Evolutionary conservation across 2,797 vertebrate genomes (phyloP).

Genomic region (Furcifer pardalis): DNA sequence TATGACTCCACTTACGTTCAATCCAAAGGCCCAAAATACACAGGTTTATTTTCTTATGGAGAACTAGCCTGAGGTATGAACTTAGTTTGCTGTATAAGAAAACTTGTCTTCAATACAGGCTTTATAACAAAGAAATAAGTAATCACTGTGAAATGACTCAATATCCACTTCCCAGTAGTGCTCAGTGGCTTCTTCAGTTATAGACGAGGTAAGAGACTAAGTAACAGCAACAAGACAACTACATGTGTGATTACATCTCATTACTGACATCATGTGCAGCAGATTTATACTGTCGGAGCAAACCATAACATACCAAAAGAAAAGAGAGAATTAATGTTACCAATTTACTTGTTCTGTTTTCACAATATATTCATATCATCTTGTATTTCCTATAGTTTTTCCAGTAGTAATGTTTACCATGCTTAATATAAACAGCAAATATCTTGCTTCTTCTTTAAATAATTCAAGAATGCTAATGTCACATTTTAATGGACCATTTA

Average conservation of each 20-base stretch:
- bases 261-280: neutral
- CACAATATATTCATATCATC: neutral
- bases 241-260: slow-evolving; percentile 45
- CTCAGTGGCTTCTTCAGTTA: slow-evolving; percentile 63
- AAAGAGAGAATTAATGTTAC: slow-evolving; percentile 19
- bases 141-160: slow-evolving; percentile 46
- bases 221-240: slow-evolving; percentile 12
- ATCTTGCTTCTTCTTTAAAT: slow-evolving; percentile 67
- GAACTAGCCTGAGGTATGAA: slow-evolving; percentile 51
- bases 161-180: slow-evolving; percentile 52
- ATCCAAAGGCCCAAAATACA: neutral
- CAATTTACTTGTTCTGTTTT: slow-evolving; percentile 3
- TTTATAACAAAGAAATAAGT: slow-evolving; percentile 45
- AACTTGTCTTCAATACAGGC: slow-evolving; percentile 24
- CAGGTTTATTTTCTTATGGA: neutral
- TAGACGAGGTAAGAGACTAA: slow-evolving; percentile 51
- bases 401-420: slow-evolving; percentile 45
- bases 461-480: slow-evolving; percentile 67
- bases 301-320: slow-evolving; percentile 29
- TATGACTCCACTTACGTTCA: neutral
- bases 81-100: neutral
- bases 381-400: slow-evolving; percentile 50
- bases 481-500: slow-evolving; percentile 70
- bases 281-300: slow-evolving; percentile 1
- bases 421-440: slow-evolving; percentile 43